Base-by-base conservation (phyloP, 2,113 vertebrate species). In the Gymnocephalus cernua region DNA sequence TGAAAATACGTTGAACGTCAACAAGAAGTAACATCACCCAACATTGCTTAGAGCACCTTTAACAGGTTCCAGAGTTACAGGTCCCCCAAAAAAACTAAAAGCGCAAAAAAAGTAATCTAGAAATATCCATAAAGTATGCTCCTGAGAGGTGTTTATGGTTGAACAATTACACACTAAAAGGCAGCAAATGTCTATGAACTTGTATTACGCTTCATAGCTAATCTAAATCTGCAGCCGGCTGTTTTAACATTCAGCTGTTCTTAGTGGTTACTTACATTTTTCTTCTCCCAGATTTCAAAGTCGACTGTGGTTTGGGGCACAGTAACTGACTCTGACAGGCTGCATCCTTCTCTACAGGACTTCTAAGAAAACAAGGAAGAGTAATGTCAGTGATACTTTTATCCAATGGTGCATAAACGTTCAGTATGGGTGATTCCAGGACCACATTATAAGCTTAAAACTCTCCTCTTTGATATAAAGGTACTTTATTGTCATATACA, bases 221-320 rank as follows among this genome's bases (percentile, higher is more conserved):
- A 69, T 45, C 0, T 58, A 54, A 58, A 41, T 35, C 4, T 11
- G 32, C 4, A 38, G 21, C n/a, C 23, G 7, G 8, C 13, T 29
- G 14, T 53, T 70, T 44, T 50, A 41, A 57, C n/a, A 64, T 0
- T 5, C 21, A 64, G 6, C 11, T 4, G 25, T 21, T 59, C 35
- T 25, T 5, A 2, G 10, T 23, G 16, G 10, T 23, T 68, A 93
- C 95, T 95, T 80, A 96, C 95, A 84, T 87, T 92, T 94, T 94
- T 94, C 48, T 82, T 93, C 68, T 95, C 94, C 95, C 95, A 96
- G 53, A 94, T 90, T 44, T 86, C 84, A 81, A 93, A 92, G 84
- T 95, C 93, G 1, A 96, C 93, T 72, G 64, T 93, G 76, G 94
- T 94, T 86, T 93, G 91, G 41, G 95, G 95, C 79, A 95, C 93